A percentile compares a stretch with the other conserved stretches of the same genome.
phyloP scores from a whole-genome alignment of 2,797 vertebrate species.

The Pipistrellus nathusii region DNA sequence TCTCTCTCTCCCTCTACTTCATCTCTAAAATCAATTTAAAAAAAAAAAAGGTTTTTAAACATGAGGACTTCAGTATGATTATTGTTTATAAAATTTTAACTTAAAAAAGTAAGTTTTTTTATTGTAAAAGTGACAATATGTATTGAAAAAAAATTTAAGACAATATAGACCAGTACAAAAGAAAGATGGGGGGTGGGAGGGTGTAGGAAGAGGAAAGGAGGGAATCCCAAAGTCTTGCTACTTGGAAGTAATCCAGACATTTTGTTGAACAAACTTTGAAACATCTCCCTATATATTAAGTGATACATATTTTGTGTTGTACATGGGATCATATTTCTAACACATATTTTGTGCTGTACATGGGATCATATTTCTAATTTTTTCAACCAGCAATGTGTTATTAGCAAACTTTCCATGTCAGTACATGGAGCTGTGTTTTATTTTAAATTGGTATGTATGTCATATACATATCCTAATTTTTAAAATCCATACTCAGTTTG shows the following conservation, averaged over 20 bases:
- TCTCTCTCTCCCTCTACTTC: too few relatives aligned
- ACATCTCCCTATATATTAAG: neutral
- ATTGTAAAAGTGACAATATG: constrained; percentile 32
- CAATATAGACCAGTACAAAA: constrained; percentile 23
- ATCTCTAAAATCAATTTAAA: too few relatives aligned
- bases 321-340: neutral
- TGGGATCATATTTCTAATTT: neutral
- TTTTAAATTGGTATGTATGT: constrained; percentile 26
- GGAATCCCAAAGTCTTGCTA: neutral
- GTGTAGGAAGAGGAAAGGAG: neutral
- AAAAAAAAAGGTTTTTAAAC: neutral
- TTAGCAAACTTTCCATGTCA: constrained; percentile 16
- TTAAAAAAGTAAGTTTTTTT: constrained; percentile 34
- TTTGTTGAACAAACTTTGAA: constrained; percentile 52
- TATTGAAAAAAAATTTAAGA: constrained; percentile 31
- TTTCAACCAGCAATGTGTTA: neutral
- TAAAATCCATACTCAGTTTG: neutral
- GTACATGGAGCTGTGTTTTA: neutral
- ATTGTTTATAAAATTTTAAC: constrained; percentile 30
- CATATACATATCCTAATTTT: neutral
- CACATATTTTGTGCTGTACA: too few relatives aligned
- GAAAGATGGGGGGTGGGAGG: neutral
- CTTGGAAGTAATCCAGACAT: constrained; percentile 21
- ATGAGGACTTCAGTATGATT: neutral
- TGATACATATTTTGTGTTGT: constrained; percentile 10